Evolutionary conservation across 2,888 invertebrate species (phyloP).

Genomic region (Galeruca laticollis): DNA sequence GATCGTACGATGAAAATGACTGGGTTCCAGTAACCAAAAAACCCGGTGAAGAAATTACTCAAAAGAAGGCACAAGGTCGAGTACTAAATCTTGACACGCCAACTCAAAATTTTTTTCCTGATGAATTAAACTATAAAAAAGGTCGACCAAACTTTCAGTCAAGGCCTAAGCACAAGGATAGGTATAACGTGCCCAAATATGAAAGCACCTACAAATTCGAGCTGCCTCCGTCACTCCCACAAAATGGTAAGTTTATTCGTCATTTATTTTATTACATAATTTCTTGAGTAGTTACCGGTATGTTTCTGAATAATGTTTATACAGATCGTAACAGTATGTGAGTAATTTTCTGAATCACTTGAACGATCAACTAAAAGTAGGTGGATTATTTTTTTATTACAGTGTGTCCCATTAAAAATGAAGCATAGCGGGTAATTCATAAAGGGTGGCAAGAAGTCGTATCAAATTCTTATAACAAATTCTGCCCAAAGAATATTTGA

Average conservation of each 20-base stretch:
- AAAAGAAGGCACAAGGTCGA: constrained; percentile 58
- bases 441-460: no score
- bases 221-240: constrained; percentile 52
- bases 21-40: constrained; percentile 70
- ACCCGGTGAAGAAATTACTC: constrained; percentile 46
- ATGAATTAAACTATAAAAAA: constrained; percentile 55
- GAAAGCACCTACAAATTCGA: constrained; percentile 56
- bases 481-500: no score
- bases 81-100: constrained; percentile 60
- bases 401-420: no score
- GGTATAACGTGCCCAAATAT: constrained; percentile 36
- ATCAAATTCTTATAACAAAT: no score
- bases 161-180: constrained; percentile 47
- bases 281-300: not conserved
- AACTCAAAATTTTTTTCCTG: constrained; percentile 56
- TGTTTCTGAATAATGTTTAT: not conserved
- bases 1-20: constrained; percentile 65
- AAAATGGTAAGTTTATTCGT: constrained; percentile 34
- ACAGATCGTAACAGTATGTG: not conserved
- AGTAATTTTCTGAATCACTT: not conserved
- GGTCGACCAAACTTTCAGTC: constrained; percentile 56
- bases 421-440: no score
- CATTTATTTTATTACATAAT: constrained; percentile 11
- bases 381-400: no score
- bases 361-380: not conserved